A percentile compares a stretch with the other conserved stretches of the same genome.
Evolutionary conservation across 2,888 invertebrate genomes (phyloP).

Genomic region (Eristalis arbustorum): DNA sequence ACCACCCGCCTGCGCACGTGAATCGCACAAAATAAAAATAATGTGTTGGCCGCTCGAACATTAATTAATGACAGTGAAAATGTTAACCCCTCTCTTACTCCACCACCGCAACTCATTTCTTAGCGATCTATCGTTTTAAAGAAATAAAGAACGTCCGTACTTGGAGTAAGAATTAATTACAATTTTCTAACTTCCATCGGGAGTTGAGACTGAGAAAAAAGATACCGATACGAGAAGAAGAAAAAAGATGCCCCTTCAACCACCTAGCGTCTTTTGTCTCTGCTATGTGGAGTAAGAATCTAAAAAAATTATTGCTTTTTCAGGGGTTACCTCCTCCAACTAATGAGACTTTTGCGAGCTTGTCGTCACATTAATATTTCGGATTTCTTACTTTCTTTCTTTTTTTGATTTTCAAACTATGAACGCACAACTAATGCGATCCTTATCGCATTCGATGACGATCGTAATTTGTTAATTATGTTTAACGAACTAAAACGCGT

Average conservation of each 20-base stretch:
- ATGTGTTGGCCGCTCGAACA: slow-evolving; percentile 38
- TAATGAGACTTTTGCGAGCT: slow-evolving; percentile 67
- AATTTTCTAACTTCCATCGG: slow-evolving; percentile 32
- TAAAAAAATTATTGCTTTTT: slow-evolving; percentile 15
- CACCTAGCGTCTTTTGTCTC: not conserved
- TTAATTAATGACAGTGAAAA: slow-evolving; percentile 53
- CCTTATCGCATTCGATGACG: slow-evolving; percentile 44
- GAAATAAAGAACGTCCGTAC: not conserved
- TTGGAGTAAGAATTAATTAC: slow-evolving; percentile 38
- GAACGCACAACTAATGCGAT: slow-evolving; percentile 36
- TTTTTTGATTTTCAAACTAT: slow-evolving; percentile 7
- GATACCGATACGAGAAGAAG: slow-evolving; percentile 12
- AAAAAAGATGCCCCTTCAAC: no score
- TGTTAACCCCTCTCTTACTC: not conserved
- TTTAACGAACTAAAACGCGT: slow-evolving; percentile 68
- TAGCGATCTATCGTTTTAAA: no score
- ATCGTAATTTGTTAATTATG: slow-evolving; percentile 69
- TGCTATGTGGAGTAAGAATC: slow-evolving; percentile 14
- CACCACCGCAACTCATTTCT: no score
- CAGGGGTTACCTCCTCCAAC: not conserved
- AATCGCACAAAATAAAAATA: slow-evolving; percentile 26
- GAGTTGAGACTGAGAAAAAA: not conserved
- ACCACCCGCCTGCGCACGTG: slow-evolving; percentile 46
- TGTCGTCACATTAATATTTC: slow-evolving; percentile 49
- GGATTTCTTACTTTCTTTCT: slow-evolving; percentile 8